A percentile compares a stretch with the other conserved stretches of the same genome.
phyloP scores from a whole-genome alignment of 1,140 invertebrate species.

The Drosophila repleta region DNA sequence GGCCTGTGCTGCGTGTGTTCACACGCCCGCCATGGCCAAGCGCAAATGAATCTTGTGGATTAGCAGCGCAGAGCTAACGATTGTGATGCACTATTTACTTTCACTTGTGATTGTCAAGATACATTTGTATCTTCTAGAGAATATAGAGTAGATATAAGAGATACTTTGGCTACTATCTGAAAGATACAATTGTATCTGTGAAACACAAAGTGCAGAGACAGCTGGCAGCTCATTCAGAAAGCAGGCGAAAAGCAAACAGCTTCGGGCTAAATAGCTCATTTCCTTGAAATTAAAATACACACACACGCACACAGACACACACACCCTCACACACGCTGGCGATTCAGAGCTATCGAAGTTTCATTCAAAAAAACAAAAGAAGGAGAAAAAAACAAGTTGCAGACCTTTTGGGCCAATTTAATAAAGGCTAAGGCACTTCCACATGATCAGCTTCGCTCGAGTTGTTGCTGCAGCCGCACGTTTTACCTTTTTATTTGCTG shows the following conservation, averaged over 20 bases:
- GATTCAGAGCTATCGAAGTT: slow-evolving; percentile 17
- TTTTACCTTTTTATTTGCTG: slow-evolving; percentile 77
- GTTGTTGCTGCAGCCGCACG: slow-evolving; percentile 52
- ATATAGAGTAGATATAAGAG: too few relatives aligned
- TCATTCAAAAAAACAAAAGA: slow-evolving; percentile 35
- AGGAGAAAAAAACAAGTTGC: slow-evolving; percentile 16
- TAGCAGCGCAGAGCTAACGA: slow-evolving; percentile 14
- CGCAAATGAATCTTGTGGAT: slow-evolving; percentile 41
- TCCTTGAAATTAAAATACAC: slow-evolving; percentile 61
- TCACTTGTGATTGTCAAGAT: slow-evolving; percentile 26
- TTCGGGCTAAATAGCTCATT: slow-evolving; percentile 70
- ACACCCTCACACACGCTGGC: slow-evolving; percentile 14
- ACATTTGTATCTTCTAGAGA: slow-evolving; percentile 12
- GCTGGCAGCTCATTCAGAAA: slow-evolving; percentile 51
- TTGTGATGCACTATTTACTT: slow-evolving; percentile 24
- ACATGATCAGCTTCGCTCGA: slow-evolving; percentile 39
- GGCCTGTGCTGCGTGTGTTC: slow-evolving; percentile 42
- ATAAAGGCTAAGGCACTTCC: slow-evolving; percentile 44
- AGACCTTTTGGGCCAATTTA: slow-evolving; percentile 70
- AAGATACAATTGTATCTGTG: slow-evolving; percentile 8
- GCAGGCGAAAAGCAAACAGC: slow-evolving; percentile 28
- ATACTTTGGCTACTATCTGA: background rate
- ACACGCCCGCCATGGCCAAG: slow-evolving; percentile 60
- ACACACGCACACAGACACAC: slow-evolving; percentile 12
- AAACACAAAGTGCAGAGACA: slow-evolving; percentile 43